Conservation (phyloP, 2,797 vertebrate species). For the Hippoglossus hippoglossus region DNA sequence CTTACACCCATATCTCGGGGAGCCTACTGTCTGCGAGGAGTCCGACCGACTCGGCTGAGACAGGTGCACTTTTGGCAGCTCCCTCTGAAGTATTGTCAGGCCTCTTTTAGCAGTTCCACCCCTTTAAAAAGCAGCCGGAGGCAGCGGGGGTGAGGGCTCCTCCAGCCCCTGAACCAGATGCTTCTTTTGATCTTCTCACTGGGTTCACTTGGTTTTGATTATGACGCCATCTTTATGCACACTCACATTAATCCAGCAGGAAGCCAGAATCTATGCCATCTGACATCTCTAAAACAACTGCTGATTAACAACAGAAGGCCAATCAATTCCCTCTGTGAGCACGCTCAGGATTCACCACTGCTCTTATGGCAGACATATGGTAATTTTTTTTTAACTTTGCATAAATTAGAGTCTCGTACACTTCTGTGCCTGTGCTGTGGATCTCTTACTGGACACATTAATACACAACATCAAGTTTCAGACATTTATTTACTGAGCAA, state of each 20-base stretch:
- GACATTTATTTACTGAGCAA: conserved; percentile 27
- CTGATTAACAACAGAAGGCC: conserved; percentile 77
- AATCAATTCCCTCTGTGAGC: conserved; percentile 63
- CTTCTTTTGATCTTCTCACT: conserved; percentile 67
- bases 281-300: conserved; percentile 74
- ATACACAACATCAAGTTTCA: conserved; percentile 25
- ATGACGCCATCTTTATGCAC: conserved; percentile 68
- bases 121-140: conserved; percentile 36
- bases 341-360: conserved; percentile 58
- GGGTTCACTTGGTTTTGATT: conserved; percentile 67
- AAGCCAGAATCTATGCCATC: conserved; percentile 68
- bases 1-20: conserved; percentile 60
- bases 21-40: conserved; percentile 55
- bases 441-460: conserved; percentile 32
- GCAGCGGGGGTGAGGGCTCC: conserved; percentile 55
- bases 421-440: conserved; percentile 41
- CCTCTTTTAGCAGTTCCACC: conserved; percentile 57
- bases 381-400: conserved; percentile 67
- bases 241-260: conserved; percentile 65
- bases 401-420: conserved; percentile 66
- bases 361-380: conserved; percentile 72
- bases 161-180: conserved; percentile 54
- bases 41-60: conserved; percentile 53
- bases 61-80: conserved; percentile 65
- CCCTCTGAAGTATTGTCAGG: conserved; percentile 62